Base-by-base conservation (phyloP, 2,888 invertebrate genomes). In the Sialis fuliginosa region DNA sequence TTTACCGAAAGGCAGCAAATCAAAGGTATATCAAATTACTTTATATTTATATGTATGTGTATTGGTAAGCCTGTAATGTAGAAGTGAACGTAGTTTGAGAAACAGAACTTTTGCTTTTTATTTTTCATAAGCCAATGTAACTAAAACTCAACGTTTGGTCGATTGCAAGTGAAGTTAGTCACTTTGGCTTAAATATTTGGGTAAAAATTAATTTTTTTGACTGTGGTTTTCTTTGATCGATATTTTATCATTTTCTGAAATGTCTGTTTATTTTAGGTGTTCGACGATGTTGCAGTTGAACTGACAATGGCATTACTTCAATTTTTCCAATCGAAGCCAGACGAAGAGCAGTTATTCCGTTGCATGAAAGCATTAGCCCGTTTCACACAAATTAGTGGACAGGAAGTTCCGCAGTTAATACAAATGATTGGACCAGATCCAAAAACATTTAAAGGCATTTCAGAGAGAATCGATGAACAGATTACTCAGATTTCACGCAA, bases 281-380 rank as follows among this genome's bases (percentile, higher is more conserved):
- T 92, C 66, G 92, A 92, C 65, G 92, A 92, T 65, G 82, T 91
- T 47, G 89, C 90, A 49, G 87, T 90, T 48, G 92, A 92, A 67
- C 67, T 92, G 60, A 79, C 87, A 42, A 88, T 92, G 86, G 91
- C 91, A 45, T 70, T 90, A 58, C 74, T 92, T 53, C 91, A 92
- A 70, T 89, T 81, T 68, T 81, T 91, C 70, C 82, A 81, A 60
- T 75, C 75, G 48, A 82, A 78, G 60, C 86, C 88, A 32, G 66
- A 67, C 33, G 91, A 91, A 68, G 86, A 88, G 60, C 78, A 82
- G 55, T 71, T 85, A 56, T 86, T 71, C 70, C 77, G 88, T 52
- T 79, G 82, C 51, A 73, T 87, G 68, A 81, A 81, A 56, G 82
- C 90, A 1, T 70, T 92, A 54, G 77, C 80, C 9, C 66, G 67